Conservation (phyloP, 2,113 vertebrate genomes). For the Alligator sinensis region DNA sequence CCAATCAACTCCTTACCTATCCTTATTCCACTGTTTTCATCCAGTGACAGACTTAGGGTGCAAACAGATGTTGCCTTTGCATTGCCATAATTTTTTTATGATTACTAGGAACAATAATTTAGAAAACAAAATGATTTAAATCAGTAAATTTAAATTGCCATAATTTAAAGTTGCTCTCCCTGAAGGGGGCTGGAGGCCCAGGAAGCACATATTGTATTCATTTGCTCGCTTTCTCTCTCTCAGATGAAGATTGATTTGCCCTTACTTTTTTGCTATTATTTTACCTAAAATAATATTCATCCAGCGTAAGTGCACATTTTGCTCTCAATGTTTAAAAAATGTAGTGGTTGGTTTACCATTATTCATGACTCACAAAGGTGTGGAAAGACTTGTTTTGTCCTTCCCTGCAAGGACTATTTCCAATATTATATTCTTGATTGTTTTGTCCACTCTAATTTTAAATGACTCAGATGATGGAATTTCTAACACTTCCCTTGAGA, state of each 20-base stretch:
- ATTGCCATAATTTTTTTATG: too few relatives aligned
- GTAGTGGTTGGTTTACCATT: not conserved
- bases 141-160: not conserved
- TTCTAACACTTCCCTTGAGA: not conserved
- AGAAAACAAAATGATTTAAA: fast-evolving
- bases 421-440: not conserved
- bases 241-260: not conserved
- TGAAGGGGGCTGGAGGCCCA: not conserved
- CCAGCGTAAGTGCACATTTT: not conserved
- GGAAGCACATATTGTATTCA: not conserved
- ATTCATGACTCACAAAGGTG: not conserved
- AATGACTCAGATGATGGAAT: not conserved
- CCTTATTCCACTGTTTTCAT: too few relatives aligned
- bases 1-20: too few relatives aligned
- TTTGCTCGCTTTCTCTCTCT: not conserved
- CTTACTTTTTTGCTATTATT: not conserved
- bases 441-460: not conserved
- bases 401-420: not conserved
- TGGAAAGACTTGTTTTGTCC: not conserved
- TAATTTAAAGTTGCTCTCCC: not conserved
- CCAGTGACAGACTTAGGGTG: too few relatives aligned
- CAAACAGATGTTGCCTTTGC: too few relatives aligned
- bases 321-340: not conserved
- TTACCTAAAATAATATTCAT: not conserved
- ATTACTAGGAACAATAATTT: not conserved